Evolutionary conservation across 2,797 vertebrate genomes (phyloP).

Genomic region (Huso huso): DNA sequence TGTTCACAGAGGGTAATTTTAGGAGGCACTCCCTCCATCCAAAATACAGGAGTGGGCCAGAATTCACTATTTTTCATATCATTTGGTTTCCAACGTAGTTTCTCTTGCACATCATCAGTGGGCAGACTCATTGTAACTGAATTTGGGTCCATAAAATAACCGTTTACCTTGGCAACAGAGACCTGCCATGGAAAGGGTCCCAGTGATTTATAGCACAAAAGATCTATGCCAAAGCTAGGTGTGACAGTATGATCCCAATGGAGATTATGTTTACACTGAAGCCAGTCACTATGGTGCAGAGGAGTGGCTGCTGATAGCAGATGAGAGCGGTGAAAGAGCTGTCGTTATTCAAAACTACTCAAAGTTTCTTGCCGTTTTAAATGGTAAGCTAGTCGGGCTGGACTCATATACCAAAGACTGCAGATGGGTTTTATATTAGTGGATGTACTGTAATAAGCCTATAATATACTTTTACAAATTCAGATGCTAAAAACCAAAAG

Average conservation of each 20-base stretch:
- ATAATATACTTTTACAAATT: background rate
- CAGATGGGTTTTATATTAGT: slow-evolving; percentile 39
- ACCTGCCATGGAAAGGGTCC: no score
- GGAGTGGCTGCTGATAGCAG: slow-evolving; percentile 42
- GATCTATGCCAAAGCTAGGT: no score
- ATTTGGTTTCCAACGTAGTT: no score
- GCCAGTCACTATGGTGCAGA: slow-evolving; percentile 18
- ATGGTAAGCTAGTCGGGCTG: slow-evolving; percentile 25
- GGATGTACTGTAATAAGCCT: background rate
- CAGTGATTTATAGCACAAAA: no score
- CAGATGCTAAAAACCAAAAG: background rate
- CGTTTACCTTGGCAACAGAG: no score
- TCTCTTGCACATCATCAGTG: no score
- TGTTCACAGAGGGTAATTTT: no score
- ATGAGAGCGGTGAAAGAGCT: slow-evolving; percentile 31
- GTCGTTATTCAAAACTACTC: slow-evolving; percentile 38
- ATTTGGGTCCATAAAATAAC: no score
- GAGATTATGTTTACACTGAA: slow-evolving; percentile 25
- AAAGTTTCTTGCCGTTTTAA: slow-evolving; percentile 28
- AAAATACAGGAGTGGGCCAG: no score
- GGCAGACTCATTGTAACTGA: no score
- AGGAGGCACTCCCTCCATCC: no score
- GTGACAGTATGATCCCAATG: slow-evolving; percentile 17
- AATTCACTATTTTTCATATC: no score
- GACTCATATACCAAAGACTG: slow-evolving; percentile 33